Base-by-base conservation (phyloP, 2,797 vertebrate genomes). In the Notolabrus celidotus region DNA sequence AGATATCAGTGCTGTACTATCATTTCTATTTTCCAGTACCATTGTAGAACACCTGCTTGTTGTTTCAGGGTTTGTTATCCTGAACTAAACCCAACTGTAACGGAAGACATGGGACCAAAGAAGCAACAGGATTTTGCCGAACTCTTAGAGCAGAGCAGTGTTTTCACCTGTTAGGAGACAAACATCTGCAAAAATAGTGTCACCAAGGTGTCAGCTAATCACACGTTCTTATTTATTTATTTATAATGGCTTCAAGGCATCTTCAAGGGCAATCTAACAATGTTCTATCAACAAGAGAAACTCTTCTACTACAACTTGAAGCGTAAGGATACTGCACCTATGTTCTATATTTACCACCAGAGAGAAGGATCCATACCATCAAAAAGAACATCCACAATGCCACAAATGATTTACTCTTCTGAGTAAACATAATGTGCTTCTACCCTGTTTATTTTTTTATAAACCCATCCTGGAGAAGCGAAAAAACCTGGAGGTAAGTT, bases 401-500 rank as follows among this genome's bases (percentile, higher is more conserved):
- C 71, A 67, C 64, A 72, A 77, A 77, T 79, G 77, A 89, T 83
- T 85, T 46, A 49, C 56, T 80, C 69, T 74, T 80, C 67, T 50
- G 23, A 77, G 56, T 65, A 75, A 86, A 89, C 60, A 63, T 45
- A 74, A 79, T 67, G 54, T 38, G 57, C 22, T 76, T 79, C 64
- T 62, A 73, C 70, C 68, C 79, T 90, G 79, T 86, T 85, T 83
- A 58, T 54, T 73, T 75, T 54, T 76, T 77, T 60, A 75, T 59
- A 70, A 87, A 92, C 84, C 84, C 90, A 86, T 92, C 87, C 88
- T 68, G 59, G 90, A 94, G 77, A 85, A 80, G 91, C 36, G 88
- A 65, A 93, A 94, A 80, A 84, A 84, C 71, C 75, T 87, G 84
- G 52, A 87, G 83, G 78, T 88, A 84, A 86, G 84, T 85, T 87